A percentile compares a stretch with the other conserved stretches of the same genome.
Conservation (phyloP, 2,888 invertebrate species). For the Brassicogethes aeneus region DNA sequence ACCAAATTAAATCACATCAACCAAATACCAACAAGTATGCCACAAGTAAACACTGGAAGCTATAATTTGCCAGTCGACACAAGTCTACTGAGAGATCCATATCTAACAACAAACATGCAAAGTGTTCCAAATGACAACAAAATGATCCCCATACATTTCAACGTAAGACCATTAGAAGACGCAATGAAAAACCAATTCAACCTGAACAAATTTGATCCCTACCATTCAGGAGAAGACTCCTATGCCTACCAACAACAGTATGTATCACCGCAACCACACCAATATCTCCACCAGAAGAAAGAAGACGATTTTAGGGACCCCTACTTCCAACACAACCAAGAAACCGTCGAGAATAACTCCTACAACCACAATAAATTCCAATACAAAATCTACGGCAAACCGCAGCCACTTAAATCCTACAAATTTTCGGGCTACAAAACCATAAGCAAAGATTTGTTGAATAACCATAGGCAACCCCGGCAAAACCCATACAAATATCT, state of each 20-base stretch:
- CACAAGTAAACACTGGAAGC: neutral
- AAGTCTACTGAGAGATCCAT: constrained; percentile 5
- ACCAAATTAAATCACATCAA: neutral
- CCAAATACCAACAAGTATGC: neutral
- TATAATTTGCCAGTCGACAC: constrained; percentile 5
- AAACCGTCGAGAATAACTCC: neutral
- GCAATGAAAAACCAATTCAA: constrained; percentile 3
- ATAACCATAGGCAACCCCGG: neutral
- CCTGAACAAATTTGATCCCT: neutral
- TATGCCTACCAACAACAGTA: neutral
- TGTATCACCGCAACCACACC: neutral
- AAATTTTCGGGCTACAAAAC: neutral
- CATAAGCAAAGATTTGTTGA: neutral
- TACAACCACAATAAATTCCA: neutral
- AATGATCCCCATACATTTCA: constrained; percentile 5
- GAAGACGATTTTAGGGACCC: too few relatives aligned
- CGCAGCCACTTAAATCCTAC: neutral
- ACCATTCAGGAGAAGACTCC: neutral
- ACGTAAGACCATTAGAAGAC: constrained; percentile 4
- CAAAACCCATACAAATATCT: neutral
- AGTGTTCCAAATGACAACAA: constrained; percentile 2
- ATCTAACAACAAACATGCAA: constrained; percentile 3
- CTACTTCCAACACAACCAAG: neutral
- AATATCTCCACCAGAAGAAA: neutral
- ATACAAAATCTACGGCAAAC: neutral